Percentiles rank a stretch among this genome's conserved stretches.
Conservation (phyloP, 2,797 vertebrate species). For the Helicolenus hilgendorfi region DNA sequence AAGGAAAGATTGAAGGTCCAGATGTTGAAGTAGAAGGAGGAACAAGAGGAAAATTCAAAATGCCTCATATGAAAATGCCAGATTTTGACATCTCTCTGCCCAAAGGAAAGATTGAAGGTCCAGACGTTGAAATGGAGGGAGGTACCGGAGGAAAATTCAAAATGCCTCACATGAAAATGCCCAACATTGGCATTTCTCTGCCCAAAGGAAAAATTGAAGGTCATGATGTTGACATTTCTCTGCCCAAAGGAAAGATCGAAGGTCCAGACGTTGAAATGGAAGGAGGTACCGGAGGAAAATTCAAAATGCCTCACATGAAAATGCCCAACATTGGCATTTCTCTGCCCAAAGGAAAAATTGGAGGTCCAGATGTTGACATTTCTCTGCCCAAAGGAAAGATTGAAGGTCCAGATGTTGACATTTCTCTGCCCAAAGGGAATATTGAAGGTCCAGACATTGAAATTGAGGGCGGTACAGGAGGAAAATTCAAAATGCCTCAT, state of each 20-base stretch:
- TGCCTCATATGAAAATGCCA: not conserved
- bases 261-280: not conserved
- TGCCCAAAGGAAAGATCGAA: not conserved
- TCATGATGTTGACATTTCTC: not conserved
- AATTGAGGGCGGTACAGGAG: fast-evolving
- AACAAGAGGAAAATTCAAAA: not conserved
- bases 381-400: not conserved
- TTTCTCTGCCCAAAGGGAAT: not conserved
- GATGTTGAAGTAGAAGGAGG: too few species aligned
- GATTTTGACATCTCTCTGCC: conserved; percentile 43
- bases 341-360: not conserved
- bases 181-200: fast-evolving
- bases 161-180: not conserved
- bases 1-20: too few species aligned
- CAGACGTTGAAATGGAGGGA: not conserved
- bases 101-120: conserved; percentile 59
- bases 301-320: not conserved
- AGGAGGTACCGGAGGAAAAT: not conserved
- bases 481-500: not conserved
- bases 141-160: not conserved
- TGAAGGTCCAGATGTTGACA: not conserved
- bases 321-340: not conserved
- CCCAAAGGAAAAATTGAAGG: not conserved
- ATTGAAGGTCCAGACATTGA: not conserved
- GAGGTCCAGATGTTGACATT: not conserved